A percentile compares a stretch with the other conserved stretches of the same genome.
phyloP scores from a whole-genome alignment of 2,888 invertebrate genomes.

The Panopea generosa region DNA sequence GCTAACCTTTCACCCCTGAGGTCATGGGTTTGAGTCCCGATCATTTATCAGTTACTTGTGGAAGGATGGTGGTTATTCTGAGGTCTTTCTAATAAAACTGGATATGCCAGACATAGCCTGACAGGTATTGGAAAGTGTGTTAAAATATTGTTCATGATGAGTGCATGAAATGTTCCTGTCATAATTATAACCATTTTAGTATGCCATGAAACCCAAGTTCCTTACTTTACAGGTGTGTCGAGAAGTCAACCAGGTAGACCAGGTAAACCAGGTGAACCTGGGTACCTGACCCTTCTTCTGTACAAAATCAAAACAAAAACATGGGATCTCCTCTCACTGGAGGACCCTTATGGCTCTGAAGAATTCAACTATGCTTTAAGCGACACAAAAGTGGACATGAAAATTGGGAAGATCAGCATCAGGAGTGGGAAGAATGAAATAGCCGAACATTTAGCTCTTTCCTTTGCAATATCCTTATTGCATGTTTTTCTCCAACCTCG shows the following conservation, averaged over 20 bases:
- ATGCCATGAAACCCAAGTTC: no score
- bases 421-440: slow-evolving; percentile 74
- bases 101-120: no score
- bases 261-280: slow-evolving; percentile 80
- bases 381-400: slow-evolving; percentile 76
- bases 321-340: slow-evolving; percentile 71
- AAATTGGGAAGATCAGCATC: slow-evolving; percentile 76
- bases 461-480: slow-evolving; percentile 85
- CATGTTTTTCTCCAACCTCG: slow-evolving; percentile 86
- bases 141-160: no score
- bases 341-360: slow-evolving; percentile 68
- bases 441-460: slow-evolving; percentile 85
- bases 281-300: slow-evolving; percentile 77
- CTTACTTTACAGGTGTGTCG: background rate
- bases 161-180: no score
- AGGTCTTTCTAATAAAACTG: no score
- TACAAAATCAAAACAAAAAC: slow-evolving; percentile 71
- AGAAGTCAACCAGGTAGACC: slow-evolving; percentile 39
- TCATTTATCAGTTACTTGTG: no score
- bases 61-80: no score
- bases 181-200: no score
- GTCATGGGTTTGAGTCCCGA: no score
- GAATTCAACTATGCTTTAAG: slow-evolving; percentile 71
- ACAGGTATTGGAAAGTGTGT: no score
- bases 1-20: no score